A percentile compares a stretch with the other conserved stretches of the same genome.
Evolutionary conservation across 30 jellyfish, hydroid and myxozoan genomes (phyloP).

Genomic region (Cassiopea xamachana): DNA sequence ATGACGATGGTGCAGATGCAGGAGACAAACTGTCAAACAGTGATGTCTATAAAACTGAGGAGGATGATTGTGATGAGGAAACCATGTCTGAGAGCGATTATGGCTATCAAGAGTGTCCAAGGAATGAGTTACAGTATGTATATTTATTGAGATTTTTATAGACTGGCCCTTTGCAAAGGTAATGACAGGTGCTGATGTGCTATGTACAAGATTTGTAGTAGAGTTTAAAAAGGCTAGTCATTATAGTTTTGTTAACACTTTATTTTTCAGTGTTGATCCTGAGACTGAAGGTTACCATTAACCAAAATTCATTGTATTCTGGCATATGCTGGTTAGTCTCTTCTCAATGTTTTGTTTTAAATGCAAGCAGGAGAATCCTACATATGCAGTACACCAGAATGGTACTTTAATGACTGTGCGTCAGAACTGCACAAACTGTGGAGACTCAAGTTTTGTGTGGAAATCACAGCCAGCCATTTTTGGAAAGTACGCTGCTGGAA

Average conservation of each 20-base stretch:
- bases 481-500: conserved; percentile 66
- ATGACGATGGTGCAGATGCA: background rate
- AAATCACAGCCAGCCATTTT: conserved; percentile 29
- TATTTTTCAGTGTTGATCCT: conserved; percentile 26
- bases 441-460: conserved; percentile 47
- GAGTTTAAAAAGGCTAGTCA: background rate
- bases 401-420: conserved; percentile 66
- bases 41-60: background rate
- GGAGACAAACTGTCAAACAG: background rate
- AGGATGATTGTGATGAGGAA: background rate
- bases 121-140: background rate
- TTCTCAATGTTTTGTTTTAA: conserved; percentile 45
- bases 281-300: conserved; percentile 26
- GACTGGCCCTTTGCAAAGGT: background rate
- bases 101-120: background rate
- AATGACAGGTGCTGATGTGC: background rate
- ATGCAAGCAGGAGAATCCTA: conserved; percentile 30
- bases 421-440: conserved; percentile 53
- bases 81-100: background rate
- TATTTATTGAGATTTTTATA: background rate
- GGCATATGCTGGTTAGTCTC: conserved; percentile 25
- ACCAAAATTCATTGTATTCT: conserved; percentile 53
- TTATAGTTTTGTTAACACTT: background rate
- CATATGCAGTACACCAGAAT: conserved; percentile 14
- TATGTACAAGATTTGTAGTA: background rate